These are phyloP conservation scores for Meteorus sp. DNA, from an alignment of 1,140 invertebrate species.

Conservation along the genomic window DNA sequence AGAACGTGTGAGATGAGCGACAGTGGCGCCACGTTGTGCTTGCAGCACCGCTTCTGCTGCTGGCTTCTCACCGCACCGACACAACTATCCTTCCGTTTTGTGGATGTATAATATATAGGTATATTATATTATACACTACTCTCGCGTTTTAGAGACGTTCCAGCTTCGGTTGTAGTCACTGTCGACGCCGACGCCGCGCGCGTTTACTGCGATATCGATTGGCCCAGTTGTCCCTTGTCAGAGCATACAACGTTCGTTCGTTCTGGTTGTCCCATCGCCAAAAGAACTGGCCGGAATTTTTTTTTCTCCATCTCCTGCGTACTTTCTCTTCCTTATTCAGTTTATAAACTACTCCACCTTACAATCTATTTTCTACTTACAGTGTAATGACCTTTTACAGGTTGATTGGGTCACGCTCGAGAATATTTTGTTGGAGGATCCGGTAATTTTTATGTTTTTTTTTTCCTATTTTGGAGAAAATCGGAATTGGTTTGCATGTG, in stretches of 20 bases:
- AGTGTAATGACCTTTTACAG: neutral
- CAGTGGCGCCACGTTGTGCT: constrained; percentile 36
- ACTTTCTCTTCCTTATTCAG: no score
- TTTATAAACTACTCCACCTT: constrained; percentile 27
- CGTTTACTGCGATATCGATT: constrained; percentile 45
- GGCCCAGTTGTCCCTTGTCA: constrained; percentile 52
- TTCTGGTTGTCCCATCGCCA: constrained; percentile 36
- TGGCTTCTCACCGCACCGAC: constrained; percentile 15
- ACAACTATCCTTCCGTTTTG: neutral
- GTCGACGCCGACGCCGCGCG: constrained; percentile 2
- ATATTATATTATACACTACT: no score
- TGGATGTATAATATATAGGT: no score
- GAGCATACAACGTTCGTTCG: no score
- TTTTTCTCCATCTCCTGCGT: neutral
- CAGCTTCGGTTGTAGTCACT: constrained; percentile 3
- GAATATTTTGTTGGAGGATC: neutral
- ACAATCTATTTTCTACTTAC: constrained; percentile 12
- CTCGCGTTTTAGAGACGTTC: neutral
- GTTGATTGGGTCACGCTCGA: constrained; percentile 1
- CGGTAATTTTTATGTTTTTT: neutral
- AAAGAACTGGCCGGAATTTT: constrained; percentile 25
- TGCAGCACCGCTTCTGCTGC: no score
- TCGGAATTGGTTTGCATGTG: no score
- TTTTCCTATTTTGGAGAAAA: neutral
- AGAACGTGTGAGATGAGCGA: no score